Evolutionary conservation across 2,888 invertebrate species (phyloP), one percentile per base, ranked within the genome.

Genomic region (Hypsopygia costalis): DNA sequence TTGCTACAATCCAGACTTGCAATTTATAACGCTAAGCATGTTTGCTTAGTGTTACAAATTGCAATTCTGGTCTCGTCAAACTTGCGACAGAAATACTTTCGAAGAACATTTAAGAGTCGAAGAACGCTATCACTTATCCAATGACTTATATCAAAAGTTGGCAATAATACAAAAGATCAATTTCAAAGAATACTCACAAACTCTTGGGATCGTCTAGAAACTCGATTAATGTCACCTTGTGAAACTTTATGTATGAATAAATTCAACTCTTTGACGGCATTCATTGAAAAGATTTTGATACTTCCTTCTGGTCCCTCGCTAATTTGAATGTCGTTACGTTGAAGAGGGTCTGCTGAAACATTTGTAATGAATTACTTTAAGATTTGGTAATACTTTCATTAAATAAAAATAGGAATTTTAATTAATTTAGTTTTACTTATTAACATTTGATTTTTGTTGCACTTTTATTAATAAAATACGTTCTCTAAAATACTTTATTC

Each of bases 121-220:
- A 30, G 33, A 45, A 42, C 49, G 51, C 51, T 51, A 51, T 55
- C 52, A 59, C 58, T 54, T 58, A 67, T 64, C 57, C 56, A 49
- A 62, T 65, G 64, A 71, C 55, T 63, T 67, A 71, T 70, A 48
- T 64, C 57, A 58, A 62, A 71, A 71, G 57, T 72, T 71, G 33
- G 44, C 46, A 34, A 51, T 46, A 55, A 37, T 37, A 46, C 55
- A 52, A 51, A 55, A 60, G 54, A 58, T 59, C 55, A 59, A 51
- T 55, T 25, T 52, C 53, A 42, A 47, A 47, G 46, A 43, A 56
- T 58, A 49, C 57, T 62, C 55, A 45, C 43, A 47, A 51, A 58
- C 60, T 61, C 57, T 57, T 53, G 54, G 55, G 53, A 59, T 54
- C 51, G 47, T 49, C 58, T 55, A 52, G 44, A 57, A 69, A 63